Percentiles rank a stretch among this genome's conserved stretches.
phyloP scores from a whole-genome alignment of 2,113 vertebrate genomes.

The Trichechus manatus region DNA sequence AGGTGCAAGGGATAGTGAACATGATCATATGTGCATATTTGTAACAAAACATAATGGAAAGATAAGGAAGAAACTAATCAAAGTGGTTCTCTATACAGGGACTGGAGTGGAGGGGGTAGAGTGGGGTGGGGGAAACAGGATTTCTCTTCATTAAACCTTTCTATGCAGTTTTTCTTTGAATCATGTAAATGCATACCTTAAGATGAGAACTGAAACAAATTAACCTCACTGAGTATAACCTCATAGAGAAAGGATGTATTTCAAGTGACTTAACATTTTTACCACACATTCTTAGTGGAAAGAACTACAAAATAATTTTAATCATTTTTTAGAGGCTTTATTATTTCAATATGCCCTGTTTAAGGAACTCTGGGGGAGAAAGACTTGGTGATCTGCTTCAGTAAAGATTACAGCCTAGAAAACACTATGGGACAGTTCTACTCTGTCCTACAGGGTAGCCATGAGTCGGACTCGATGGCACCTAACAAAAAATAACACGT shows the following conservation, averaged over 20 bases:
- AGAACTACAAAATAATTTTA: background rate
- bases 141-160: background rate
- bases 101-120: background rate
- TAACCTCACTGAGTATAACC: background rate
- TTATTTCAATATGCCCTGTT: background rate
- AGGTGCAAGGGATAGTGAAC: background rate
- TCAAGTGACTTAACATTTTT: background rate
- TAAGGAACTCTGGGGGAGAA: too few species aligned
- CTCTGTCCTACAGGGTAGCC: too few species aligned
- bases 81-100: background rate
- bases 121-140: background rate
- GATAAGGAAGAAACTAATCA: background rate
- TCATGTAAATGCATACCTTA: background rate
- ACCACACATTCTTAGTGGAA: background rate
- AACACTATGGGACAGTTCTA: too few species aligned
- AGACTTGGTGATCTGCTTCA: too few species aligned
- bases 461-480: background rate
- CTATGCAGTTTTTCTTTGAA: slow-evolving; percentile 9
- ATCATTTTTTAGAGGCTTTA: background rate
- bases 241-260: background rate
- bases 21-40: background rate
- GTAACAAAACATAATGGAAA: background rate
- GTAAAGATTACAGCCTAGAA: too few species aligned
- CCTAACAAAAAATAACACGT: background rate
- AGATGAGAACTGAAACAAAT: background rate